Base-by-base conservation (phyloP, 2,113 vertebrate genomes). In the Chaetops frenatus region DNA sequence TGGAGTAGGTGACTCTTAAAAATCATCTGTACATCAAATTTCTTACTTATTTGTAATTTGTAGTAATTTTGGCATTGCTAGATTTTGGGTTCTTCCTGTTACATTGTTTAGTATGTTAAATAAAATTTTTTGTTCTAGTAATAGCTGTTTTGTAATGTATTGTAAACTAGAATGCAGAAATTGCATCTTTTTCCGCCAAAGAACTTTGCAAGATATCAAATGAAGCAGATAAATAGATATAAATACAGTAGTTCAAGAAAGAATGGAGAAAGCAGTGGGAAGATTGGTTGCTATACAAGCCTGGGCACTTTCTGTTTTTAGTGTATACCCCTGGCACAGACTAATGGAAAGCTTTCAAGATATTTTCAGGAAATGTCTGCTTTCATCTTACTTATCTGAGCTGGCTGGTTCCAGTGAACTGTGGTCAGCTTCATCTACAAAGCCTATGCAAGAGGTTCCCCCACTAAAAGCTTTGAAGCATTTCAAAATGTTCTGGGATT, bases 271-370 rank as follows among this genome's bases (percentile, higher is more conserved):
- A 78, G 51, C 79, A 86, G 42, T 50, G 51, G 83, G 74, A 82
- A 81, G 94, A 93, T 38, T 51, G 76, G 86, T 45, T 91, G 76
- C 81, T 87, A 23, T 61, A 93, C 81, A 66, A 83, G 83, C 84
- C 54, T 40, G 94, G 95, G 94, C 96, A 96, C 97, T 97, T 92
- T 97, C 97, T 98, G 97, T 86, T 98, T 98, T 98, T 98, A 98
- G 96, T 96, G 77, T 98, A 96, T 97, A 97, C 98, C 98, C 98
- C 97, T 97, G 98, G 94, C 97, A 96, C 95, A 96, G 91, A 97
- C 98, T 99, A 99, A 99, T 99, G 99, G 99, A 99, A 99, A 98
- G 99, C 99, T 99, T 99, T 99, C 98, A 99, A 97, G 97, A 95
- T 96, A 96, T 94, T 97, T 97, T 95, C 94, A 89, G 97, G 97